phyloP scores from a whole-genome alignment of 1,140 invertebrate genomes.

The Nebria ingens region DNA sequence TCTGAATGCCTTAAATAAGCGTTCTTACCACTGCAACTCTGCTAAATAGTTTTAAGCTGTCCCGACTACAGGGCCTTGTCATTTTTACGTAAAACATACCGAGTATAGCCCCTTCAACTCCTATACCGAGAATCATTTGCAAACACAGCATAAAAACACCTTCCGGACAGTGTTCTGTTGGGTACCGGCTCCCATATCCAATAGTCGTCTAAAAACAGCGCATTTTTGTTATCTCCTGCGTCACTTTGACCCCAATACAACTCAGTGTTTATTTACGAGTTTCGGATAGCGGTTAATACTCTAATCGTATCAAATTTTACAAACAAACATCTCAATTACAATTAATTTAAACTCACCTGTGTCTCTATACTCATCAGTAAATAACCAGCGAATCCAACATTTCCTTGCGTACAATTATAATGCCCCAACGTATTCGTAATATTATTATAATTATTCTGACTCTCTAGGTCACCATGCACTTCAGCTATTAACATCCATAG shows the following conservation, averaged over 20 bases:
- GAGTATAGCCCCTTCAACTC: slow-evolving; percentile 43
- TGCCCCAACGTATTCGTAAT: too few species aligned
- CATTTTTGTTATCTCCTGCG: too few species aligned
- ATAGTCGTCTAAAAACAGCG: slow-evolving; percentile 37
- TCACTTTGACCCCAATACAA: too few species aligned
- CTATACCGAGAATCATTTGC: slow-evolving; percentile 45
- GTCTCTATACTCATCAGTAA: slow-evolving; percentile 51
- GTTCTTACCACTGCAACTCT: slow-evolving; percentile 45
- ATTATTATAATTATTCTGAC: not conserved
- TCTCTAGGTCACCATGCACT: slow-evolving; percentile 38
- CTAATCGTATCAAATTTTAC: too few species aligned
- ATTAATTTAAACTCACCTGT: slow-evolving; percentile 36
- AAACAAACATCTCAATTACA: too few species aligned
- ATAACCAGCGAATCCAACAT: slow-evolving; percentile 42
- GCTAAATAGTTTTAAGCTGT: slow-evolving; percentile 44
- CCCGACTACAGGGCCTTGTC: slow-evolving; percentile 40
- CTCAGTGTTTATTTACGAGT: too few species aligned
- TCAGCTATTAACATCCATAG: slow-evolving; percentile 42
- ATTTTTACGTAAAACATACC: slow-evolving; percentile 51
- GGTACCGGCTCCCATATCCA: slow-evolving; percentile 61
- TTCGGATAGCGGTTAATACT: too few species aligned
- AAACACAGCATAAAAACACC: slow-evolving; percentile 61
- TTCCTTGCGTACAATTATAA: slow-evolving; percentile 43
- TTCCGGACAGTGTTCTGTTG: slow-evolving; percentile 75
- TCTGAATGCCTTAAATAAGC: too few species aligned